Evolutionary conservation across 2,797 vertebrate genomes (phyloP), one percentile per base, ranked within the genome.

Genomic region (Pogonophryne albipinna): DNA sequence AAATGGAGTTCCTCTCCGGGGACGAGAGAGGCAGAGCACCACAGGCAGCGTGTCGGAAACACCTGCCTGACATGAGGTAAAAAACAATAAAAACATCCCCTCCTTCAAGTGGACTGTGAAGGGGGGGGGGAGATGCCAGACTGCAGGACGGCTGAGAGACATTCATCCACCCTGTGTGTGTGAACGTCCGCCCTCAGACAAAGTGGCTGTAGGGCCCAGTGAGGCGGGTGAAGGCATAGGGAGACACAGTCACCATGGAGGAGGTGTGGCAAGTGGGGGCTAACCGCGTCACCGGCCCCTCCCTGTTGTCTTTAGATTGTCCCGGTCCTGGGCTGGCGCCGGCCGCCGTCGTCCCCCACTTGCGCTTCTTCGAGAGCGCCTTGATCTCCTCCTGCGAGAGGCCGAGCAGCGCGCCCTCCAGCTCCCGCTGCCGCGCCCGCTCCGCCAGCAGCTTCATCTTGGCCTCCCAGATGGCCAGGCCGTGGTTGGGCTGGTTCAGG

Each of bases 401-500:
- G 14, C 98, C 98, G 4, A 99, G 94, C 15, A 97, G 94, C 0
- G 97, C 97, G 0, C 97, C 98, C 89, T 99, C 97, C 92, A 99
- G 97, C 78, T 98, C 97, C 89, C 96, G 93, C 14, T 95, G 95
- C 27, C 96, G 91, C 0, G 98, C 97, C 79, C 97, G 92, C 88
- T 99, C 98, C 0, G 97, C 98, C 92, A 99, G 89, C 87, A 97
- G 93, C 93, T 99, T 99, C 97, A 99, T 96, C 94, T 99, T 99
- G 88, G 97, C 97, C 92, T 99, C 98, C 98, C 98, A 99, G 42
- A 99, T 93, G 63, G 97, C 97, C 91, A 98, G 93, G 86, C 98
- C 98, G 0, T 99, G 98, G 83, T 95, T 94, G 85, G 98, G 97
- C 93, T 99, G 97, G 93, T 98, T 99, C 88, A 99, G 95, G 95